Base-by-base conservation (phyloP, 2,888 invertebrate genomes). In the Lasioglossum leucozonium region DNA sequence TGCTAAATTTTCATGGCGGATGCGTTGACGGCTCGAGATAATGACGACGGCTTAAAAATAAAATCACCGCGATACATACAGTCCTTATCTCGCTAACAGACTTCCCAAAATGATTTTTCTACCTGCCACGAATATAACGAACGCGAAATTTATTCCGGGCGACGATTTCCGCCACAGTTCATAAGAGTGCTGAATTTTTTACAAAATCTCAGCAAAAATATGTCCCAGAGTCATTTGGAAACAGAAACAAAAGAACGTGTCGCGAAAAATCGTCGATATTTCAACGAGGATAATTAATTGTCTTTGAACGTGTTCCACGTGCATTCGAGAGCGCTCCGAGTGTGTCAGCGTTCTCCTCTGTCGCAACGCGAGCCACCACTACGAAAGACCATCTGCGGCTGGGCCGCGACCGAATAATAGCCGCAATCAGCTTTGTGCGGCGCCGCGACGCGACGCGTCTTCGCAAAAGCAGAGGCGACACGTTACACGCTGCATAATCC, bases 401-500 rank as follows among this genome's bases (percentile, higher is more conserved):
- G 6, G 79, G 82, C 84, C 83, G 87, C 85, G 84, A 82, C 81
- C 87, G 81, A 88, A 88, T 88, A 90, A 90, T 90, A 88, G 90
- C 79, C 74, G 85, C 85, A 90, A 90, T 90, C 85, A 88, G 90
- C 88, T 88, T 87, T 88, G 89, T 84, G 67, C 44, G 42, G 8
- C 18, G 18, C 42, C n/a, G 51, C 51, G n/a, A 51, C 22, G 58
- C 26, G 44, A 71, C 77, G 84, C 77, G 76, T 88, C 89, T 88
- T 86, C 74, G 65, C 62, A 72, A 79, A 79, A 71, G 51, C 34
- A n/a, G 51, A 22, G 72, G 47, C 51, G 34, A 73, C 26, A 81
- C 65, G 78, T 65, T 62, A 62, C 76, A 37, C 74, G n/a, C 30
- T 72, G 72, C 55, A 78, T 80, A 78, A 81, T 76, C 73, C 82